Conservation (phyloP, 1,140 invertebrate genomes). For the Pachypeltis micranthus region DNA sequence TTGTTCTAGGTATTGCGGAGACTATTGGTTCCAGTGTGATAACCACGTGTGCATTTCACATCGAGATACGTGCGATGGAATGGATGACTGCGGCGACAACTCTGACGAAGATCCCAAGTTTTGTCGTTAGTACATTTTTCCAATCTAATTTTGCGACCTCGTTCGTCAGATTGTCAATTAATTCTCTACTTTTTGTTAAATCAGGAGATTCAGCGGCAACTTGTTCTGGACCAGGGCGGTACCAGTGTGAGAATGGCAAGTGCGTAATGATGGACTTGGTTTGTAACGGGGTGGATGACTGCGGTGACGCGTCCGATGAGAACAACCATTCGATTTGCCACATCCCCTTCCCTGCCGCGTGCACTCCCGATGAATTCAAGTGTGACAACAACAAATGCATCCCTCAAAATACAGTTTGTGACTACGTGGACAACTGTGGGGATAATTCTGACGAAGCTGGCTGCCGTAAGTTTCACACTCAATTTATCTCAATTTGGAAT, state of each 20-base stretch:
- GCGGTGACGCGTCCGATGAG: slow-evolving; percentile 85
- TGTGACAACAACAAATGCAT: slow-evolving; percentile 90
- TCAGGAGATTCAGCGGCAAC: slow-evolving; percentile 53
- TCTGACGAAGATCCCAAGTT: slow-evolving; percentile 72
- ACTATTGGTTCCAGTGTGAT: slow-evolving; percentile 74
- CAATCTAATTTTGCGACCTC: neutral
- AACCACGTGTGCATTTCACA: slow-evolving; percentile 81
- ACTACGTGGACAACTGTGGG: slow-evolving; percentile 64
- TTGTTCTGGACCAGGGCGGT: slow-evolving; percentile 63
- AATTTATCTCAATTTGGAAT: too few species aligned
- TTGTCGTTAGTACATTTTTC: slow-evolving; percentile 43
- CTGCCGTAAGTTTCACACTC: slow-evolving; percentile 56
- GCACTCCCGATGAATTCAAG: slow-evolving; percentile 54
- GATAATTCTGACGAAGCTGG: slow-evolving; percentile 82
- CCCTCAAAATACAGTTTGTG: slow-evolving; percentile 64
- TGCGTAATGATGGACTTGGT: slow-evolving; percentile 75
- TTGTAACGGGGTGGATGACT: slow-evolving; percentile 80
- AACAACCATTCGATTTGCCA: slow-evolving; percentile 82
- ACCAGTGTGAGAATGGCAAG: slow-evolving; percentile 78
- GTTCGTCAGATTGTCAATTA: too few species aligned
- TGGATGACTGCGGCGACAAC: slow-evolving; percentile 80
- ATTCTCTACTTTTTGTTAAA: neutral
- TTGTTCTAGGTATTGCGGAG: slow-evolving; percentile 60
- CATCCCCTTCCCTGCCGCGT: slow-evolving; percentile 35
- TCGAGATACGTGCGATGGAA: slow-evolving; percentile 75